Percentiles rank a stretch among this genome's conserved stretches.
Evolutionary conservation across 2,113 vertebrate species (phyloP).

Genomic region (Catharus fuscescens): DNA sequence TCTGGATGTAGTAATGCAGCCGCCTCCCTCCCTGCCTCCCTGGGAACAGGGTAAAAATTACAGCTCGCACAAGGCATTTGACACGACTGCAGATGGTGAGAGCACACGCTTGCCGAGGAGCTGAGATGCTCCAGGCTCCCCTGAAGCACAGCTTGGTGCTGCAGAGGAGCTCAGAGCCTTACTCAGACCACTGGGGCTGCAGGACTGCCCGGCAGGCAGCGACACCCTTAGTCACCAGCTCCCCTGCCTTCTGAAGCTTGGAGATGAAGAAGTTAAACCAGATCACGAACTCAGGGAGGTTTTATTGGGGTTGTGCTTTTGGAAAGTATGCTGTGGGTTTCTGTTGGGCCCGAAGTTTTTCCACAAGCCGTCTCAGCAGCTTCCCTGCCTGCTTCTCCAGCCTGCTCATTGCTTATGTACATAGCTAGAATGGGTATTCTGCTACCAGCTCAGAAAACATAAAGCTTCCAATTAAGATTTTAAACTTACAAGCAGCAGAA

Average conservation of each 20-base stretch:
- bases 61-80: neutral
- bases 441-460: neutral
- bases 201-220: neutral
- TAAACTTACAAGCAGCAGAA: neutral
- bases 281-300: neutral
- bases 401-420: neutral
- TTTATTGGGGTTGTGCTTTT: neutral
- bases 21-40: neutral
- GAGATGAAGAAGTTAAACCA: neutral
- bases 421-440: neutral
- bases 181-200: neutral
- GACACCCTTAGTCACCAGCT: neutral
- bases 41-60: neutral
- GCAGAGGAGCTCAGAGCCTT: neutral
- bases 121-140: neutral
- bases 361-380: neutral
- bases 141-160: neutral
- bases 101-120: rapidly evolving
- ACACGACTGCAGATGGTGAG: neutral
- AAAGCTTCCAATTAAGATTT: neutral
- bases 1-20: neutral
- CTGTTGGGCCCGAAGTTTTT: neutral
- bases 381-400: neutral
- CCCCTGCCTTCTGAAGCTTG: neutral
- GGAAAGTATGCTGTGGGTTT: conserved; percentile 14